These are phyloP conservation scores for Trematomus loennbergii DNA, from an alignment of 2,113 vertebrate species.

Conservation along the genomic window DNA sequence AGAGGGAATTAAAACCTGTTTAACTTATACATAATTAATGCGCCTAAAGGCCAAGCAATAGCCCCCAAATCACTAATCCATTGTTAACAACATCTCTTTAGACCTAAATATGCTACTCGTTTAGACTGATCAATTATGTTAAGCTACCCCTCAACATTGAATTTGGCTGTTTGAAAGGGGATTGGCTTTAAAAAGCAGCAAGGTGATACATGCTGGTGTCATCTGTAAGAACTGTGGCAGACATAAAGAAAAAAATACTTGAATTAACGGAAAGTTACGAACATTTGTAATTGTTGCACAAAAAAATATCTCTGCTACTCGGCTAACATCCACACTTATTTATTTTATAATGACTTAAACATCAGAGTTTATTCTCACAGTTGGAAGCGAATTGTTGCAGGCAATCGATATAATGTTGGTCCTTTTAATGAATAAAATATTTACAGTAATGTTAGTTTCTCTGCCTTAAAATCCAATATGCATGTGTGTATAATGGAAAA, in stretches of 20 bases:
- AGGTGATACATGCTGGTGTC: too few relatives aligned
- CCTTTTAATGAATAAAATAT: background rate
- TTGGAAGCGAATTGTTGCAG: background rate
- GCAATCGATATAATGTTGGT: background rate
- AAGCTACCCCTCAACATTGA: background rate
- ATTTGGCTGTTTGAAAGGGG: too few relatives aligned
- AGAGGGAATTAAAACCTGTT: too few relatives aligned
- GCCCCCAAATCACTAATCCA: background rate
- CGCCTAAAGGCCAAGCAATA: background rate
- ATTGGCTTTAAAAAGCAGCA: too few relatives aligned
- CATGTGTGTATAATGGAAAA: background rate
- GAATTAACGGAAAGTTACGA: too few relatives aligned
- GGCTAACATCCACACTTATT: background rate
- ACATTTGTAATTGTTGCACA: too few relatives aligned
- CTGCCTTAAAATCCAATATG: constrained; percentile 2
- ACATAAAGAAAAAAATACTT: too few relatives aligned
- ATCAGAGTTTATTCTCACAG: background rate
- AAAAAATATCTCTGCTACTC: too few relatives aligned
- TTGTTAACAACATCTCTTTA: background rate
- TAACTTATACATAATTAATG: too few relatives aligned
- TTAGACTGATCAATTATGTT: background rate
- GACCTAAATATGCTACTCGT: background rate
- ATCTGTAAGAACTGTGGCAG: too few relatives aligned
- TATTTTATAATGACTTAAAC: background rate
- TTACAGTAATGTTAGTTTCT: background rate